Conservation (phyloP, 2,888 invertebrate species). For the Fragum sueziense region DNA sequence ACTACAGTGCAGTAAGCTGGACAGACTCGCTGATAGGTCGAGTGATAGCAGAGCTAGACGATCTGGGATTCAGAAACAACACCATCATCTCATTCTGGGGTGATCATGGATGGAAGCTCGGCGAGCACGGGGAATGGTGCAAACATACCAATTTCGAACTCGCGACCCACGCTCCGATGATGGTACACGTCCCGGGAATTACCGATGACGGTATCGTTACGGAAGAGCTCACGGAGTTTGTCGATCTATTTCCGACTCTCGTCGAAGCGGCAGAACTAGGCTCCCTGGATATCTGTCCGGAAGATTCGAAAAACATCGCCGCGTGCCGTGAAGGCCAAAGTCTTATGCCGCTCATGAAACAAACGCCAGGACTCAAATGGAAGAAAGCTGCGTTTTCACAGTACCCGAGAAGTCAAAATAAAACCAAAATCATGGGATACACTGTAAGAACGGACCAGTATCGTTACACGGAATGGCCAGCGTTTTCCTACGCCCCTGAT, state of each 20-base stretch:
- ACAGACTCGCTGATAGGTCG: conserved; percentile 61
- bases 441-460: conserved; percentile 61
- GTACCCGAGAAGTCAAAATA: conserved; percentile 55
- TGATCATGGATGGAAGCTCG: conserved; percentile 72
- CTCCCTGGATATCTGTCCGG: conserved; percentile 55
- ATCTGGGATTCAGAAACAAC: conserved; percentile 55
- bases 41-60: conserved; percentile 52
- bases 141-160: conserved; percentile 72
- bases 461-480: conserved; percentile 61
- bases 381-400: conserved; percentile 63
- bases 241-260: conserved; percentile 71
- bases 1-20: conserved; percentile 64
- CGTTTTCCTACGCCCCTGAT: conserved; percentile 42
- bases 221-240: conserved; percentile 66
- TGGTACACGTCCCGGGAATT: conserved; percentile 69
- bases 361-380: neutral
- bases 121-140: conserved; percentile 71
- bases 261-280: conserved; percentile 67
- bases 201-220: conserved; percentile 64
- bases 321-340: conserved; percentile 67
- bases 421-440: conserved; percentile 65
- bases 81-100: conserved; percentile 68
- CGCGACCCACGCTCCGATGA: conserved; percentile 68
- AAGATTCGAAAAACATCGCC: conserved; percentile 47
- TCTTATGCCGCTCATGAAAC: conserved; percentile 58